Conservation (phyloP, 2,797 vertebrate genomes). For the Prionace glauca region DNA sequence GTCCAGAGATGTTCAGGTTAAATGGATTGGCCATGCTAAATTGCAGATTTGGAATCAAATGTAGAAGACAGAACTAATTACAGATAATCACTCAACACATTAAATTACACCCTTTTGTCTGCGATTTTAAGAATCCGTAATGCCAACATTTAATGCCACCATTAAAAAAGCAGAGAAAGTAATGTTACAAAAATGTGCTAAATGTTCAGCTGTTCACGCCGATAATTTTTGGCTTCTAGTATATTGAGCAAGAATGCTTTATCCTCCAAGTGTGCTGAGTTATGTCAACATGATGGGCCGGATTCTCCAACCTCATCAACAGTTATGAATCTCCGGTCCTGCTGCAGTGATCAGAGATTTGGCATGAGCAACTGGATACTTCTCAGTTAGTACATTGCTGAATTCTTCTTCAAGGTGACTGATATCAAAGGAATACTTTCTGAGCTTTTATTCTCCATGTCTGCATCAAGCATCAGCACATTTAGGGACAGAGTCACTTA, state of each 20-base stretch:
- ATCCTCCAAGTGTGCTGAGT: not conserved
- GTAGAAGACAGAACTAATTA: not conserved
- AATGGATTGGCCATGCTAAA: too few species aligned
- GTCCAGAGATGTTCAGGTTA: too few species aligned
- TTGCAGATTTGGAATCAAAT: not conserved
- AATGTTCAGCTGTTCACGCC: not conserved
- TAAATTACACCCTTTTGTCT: not conserved
- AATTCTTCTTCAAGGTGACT: not conserved
- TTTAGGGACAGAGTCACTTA: not conserved
- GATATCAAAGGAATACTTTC: not conserved
- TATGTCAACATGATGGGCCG: not conserved
- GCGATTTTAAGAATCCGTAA: not conserved
- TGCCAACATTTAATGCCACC: not conserved
- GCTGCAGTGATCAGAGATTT: too few species aligned
- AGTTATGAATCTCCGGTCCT: too few species aligned
- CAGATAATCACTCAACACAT: not conserved
- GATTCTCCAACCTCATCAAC: too few species aligned
- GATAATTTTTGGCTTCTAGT: not conserved
- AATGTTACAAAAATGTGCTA: not conserved
- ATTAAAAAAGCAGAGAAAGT: not conserved
- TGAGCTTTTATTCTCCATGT: not conserved
- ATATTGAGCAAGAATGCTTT: not conserved
- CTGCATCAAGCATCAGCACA: not conserved
- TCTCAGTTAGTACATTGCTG: not conserved
- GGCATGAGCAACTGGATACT: too few species aligned